These are phyloP conservation scores for Apantesis nais DNA, from an alignment of 2,888 invertebrate species.

Conservation along the genomic window DNA sequence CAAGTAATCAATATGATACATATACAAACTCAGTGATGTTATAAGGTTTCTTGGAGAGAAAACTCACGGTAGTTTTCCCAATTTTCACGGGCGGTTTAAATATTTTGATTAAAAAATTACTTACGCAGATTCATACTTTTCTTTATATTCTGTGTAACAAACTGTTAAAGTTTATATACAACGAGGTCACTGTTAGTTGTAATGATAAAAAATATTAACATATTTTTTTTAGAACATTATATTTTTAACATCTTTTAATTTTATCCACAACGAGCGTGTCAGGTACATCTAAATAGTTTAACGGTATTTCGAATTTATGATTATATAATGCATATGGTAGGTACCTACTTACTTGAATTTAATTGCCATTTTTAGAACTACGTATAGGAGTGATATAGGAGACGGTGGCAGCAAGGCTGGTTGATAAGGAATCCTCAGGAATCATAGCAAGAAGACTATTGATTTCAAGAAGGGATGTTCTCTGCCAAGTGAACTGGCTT, in stretches of 20 bases:
- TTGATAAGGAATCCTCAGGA: background rate
- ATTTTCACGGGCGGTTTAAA: background rate
- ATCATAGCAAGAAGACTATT: background rate
- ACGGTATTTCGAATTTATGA: background rate
- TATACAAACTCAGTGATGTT: slow-evolving; percentile 12
- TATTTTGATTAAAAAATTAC: background rate
- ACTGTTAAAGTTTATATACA: background rate
- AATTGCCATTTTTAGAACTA: background rate
- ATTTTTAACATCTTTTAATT: background rate
- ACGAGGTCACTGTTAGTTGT: background rate
- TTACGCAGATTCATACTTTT: background rate
- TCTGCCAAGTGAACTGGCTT: background rate
- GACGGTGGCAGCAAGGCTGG: background rate
- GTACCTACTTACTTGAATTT: background rate
- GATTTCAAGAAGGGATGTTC: background rate
- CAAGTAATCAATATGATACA: slow-evolving; percentile 21
- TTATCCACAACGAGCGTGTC: background rate
- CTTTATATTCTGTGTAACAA: background rate
- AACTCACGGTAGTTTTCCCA: background rate
- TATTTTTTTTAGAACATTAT: background rate
- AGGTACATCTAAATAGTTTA: background rate
- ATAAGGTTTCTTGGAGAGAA: background rate
- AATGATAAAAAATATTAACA: background rate
- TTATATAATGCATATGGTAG: background rate
- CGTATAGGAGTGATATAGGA: background rate